Evolutionary conservation across 92 coral and sea anemone genomes (phyloP).

Genomic region (Ricordea florida): DNA sequence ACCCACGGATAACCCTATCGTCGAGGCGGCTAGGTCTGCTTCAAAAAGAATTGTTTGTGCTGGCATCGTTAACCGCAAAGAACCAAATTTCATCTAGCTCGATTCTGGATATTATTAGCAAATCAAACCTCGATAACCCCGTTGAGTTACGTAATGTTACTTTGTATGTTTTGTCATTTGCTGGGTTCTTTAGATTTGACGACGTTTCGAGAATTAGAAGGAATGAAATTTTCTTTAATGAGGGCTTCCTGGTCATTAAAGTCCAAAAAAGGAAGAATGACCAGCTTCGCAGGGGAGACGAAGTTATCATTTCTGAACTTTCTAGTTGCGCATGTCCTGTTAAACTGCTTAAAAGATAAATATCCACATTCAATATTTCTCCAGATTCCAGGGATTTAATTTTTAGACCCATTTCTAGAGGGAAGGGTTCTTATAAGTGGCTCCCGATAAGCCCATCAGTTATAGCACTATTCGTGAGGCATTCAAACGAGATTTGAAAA

Average conservation of each 20-base stretch:
- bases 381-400: too few relatives aligned
- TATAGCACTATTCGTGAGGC: neutral
- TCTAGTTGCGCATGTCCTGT: too few relatives aligned
- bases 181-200: neutral
- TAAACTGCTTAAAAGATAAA: too few relatives aligned
- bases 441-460: neutral
- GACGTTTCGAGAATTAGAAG: neutral
- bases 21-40: slow-evolving; percentile 1
- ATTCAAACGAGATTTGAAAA: slow-evolving; percentile 4
- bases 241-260: too few relatives aligned
- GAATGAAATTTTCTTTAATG: neutral
- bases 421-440: neutral
- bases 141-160: neutral
- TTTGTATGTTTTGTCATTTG: slow-evolving; percentile 1
- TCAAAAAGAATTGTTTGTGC: slow-evolving; percentile 20
- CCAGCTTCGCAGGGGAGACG: too few relatives aligned
- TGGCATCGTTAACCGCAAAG: slow-evolving; percentile 10
- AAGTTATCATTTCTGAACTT: too few relatives aligned
- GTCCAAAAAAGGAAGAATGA: too few relatives aligned
- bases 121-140: neutral
- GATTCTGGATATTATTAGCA: neutral
- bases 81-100: neutral
- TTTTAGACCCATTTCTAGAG: slow-evolving; percentile 1
- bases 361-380: too few relatives aligned
- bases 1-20: slow-evolving; percentile 13